Base-by-base conservation (phyloP, 2,888 invertebrate species). In the Andrena haemorrhoa region DNA sequence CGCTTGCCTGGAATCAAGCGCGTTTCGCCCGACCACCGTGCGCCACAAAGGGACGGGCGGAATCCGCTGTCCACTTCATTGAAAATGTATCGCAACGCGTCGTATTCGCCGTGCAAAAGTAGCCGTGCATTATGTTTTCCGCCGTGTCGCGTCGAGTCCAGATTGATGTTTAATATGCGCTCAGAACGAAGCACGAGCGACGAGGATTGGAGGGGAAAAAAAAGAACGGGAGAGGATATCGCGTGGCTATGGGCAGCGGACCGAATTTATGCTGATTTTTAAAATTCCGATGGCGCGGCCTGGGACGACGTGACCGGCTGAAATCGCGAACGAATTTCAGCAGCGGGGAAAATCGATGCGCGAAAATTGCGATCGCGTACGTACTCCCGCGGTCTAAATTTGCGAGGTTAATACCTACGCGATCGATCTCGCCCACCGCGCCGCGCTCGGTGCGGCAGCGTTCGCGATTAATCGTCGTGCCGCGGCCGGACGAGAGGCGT, bases 211-310 rank as follows among this genome's bases (percentile, higher is more conserved):
- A 7, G 31, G n/a, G 0, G 12, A 31, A 2, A 2, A 1, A 56
- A 53, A 23, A 33, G n/a, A 23, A 7, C 5, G 4, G 10, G n/a
- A 2, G 2, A 2, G 5, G 16, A 6, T 31, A 10, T 16, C 20
- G 33, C 16, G 16, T 31, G 53, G 35, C 8, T 35, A 56, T 10
- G 23, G 23, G 29, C 7, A 23, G 33, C 33, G 23, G 33, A 8
- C 12, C 12, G 60, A 79, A 71, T 75, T 82, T 76, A 66, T 51
- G 68, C 31, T 61, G 41, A 31, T 4, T 41, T 70, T 86, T 66
- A 69, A 75, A 75, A 78, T 60, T 78, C 75, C 31, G 49, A 70
- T 41, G 35, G 58, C 26, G 63, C 78, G 35, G n/a, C 31, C 20
- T 51, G 41, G 6, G 6, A n/a, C 31, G 29, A 66, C 74, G 77